Evolutionary conservation across 2,113 vertebrate genomes (phyloP), one percentile per base, ranked within the genome.

Genomic region (Equus przewalskii): DNA sequence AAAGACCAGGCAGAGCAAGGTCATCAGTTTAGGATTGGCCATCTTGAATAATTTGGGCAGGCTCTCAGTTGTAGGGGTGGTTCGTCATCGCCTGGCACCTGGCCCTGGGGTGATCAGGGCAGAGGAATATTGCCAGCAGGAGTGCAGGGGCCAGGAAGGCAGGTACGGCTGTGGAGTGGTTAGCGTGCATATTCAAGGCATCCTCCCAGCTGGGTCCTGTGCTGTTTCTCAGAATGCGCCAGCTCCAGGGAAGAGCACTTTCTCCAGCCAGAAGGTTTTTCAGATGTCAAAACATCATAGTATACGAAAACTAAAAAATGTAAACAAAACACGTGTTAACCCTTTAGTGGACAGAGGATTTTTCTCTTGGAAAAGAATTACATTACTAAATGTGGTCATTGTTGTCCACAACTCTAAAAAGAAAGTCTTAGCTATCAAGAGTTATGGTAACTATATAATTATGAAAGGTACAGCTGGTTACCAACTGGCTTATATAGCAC

Each of bases 401-500:
- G 36, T 46, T 54, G 10, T 84, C 18, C 64, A 73, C 89, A 41
- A 76, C 70, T 65, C 16, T 85, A 87, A 91, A 93, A 83, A 76
- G 54, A 44, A 90, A 87, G 6, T 41, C 44, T 14, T 89, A 8
- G 70, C 86, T 62, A 15, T 82, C 24, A 64, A 93, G 82, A 89
- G 67, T 56, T 83, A 78, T 46, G 67, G 82, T 67, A 94, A 51
- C 28, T 73, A 33, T 85, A 81, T 60, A 89, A 67, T 94, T 88
- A 69, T 44, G 85, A 96, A 78, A 79, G 30, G 51, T 33, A 60
- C 3, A 73, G 69, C 64, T 91, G 36, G 22, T 80, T 84, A 15
- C 58, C 90, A 89, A 89, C 21, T 62, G 96, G 36, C 56, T 92
- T 95, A 72, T 51, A 79, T 14, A 41, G 96, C 96, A 97, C 87